Base-by-base conservation (phyloP, 2,113 vertebrate genomes). In the Oncorhynchus mykiss region DNA sequence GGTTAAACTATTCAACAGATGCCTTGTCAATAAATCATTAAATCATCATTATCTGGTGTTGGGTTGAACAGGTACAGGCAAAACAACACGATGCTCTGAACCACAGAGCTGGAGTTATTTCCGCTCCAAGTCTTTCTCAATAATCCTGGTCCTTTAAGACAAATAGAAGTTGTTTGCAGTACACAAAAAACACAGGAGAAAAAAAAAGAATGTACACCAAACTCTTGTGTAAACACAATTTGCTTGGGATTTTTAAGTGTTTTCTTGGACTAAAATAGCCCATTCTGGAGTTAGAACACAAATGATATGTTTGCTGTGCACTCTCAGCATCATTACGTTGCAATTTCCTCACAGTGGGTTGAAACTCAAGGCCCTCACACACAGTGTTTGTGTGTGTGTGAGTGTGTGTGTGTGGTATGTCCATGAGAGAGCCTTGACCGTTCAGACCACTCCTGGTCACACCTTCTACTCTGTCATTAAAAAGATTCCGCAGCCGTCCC, bases 261-360 rank as follows among this genome's bases (percentile, higher is more conserved):
- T 91, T 91, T 87, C 88, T 82, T 85, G 79, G 82, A 76, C 85
- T 74, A 81, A 91, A 91, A 89, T 89, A 90, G 77, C 78, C 73
- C 72, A 80, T 88, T 86, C 82, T 31, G 84, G 80, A 83, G 80
- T 85, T 72, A 68, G 83, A 89, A 83, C 86, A 88, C 85, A 92
- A 93, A 91, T 92, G 87, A 91, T 78, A 92, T 87, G 91, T 88
- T 92, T 84, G 85, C 4, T 67, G 68, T 73, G 68, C 73, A 20
- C 84, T 85, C 82, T 86, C 9, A 45, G 82, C 88, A 83, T 83
- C 86, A 89, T 90, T 90, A 88, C 88, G 86, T 81, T 84, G 84
- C 85, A 84, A 77, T 86, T 84, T 80, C 84, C 65, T 75, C 80
- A 80, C 12, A 84, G 89, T 86, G 80, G 85, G 77, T 76, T 77